These are phyloP conservation scores for Drosophila melanogaster DNA, from an alignment of 1,140 invertebrate species.

Conservation along the genomic window Release_6_plus_ISO1_MT NC_004354.4:12915501-12916000, in stretches of 20 bases:
- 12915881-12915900: conserved; percentile 19
- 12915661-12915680: conserved; percentile 31
- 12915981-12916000: conserved; percentile 38
- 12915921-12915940: neutral
- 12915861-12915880: conserved; percentile 9
- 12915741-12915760: conserved; percentile 45
- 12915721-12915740: conserved; percentile 42
- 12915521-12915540: conserved; percentile 7
- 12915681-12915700: conserved; percentile 40
- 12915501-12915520: neutral
- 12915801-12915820: conserved; percentile 51
- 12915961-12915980: conserved; percentile 51
- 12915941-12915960: conserved; percentile 17
- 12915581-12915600: neutral
- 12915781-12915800: conserved; percentile 36
- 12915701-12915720: conserved; percentile 46
- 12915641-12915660: conserved; percentile 3
- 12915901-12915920: neutral
- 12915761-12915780: conserved; percentile 11
- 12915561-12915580: neutral
- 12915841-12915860: conserved; percentile 20
- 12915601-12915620: neutral
- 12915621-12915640: conserved; percentile 3
- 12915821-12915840: conserved; percentile 58
- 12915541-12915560: neutral